A percentile compares a stretch with the other conserved stretches of the same genome.
phyloP scores from a whole-genome alignment of 2,888 invertebrate genomes.

The Lobophora halterata region DNA sequence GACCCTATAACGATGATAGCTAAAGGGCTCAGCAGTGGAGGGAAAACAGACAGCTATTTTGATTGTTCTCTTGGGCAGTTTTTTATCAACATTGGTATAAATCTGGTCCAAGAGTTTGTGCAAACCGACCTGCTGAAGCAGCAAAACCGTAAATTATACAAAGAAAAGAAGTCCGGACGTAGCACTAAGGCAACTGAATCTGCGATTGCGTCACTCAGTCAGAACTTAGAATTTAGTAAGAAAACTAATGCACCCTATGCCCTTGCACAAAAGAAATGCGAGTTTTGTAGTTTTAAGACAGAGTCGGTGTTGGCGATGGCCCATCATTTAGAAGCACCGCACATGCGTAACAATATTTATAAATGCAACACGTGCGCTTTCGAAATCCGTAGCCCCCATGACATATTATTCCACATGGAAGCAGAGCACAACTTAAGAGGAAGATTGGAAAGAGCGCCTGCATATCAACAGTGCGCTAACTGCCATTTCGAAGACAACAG shows the following conservation, averaged over 20 bases:
- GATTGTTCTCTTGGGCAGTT: slow-evolving; percentile 94
- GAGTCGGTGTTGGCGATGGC: slow-evolving; percentile 93
- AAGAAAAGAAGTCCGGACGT: slow-evolving; percentile 82
- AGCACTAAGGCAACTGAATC: slow-evolving; percentile 87
- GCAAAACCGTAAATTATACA: slow-evolving; percentile 92
- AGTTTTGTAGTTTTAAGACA: slow-evolving; percentile 95
- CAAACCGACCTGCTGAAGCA: slow-evolving; percentile 94
- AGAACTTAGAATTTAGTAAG: slow-evolving; percentile 92
- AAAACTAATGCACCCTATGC: slow-evolving; percentile 92
- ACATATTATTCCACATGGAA: slow-evolving; percentile 96
- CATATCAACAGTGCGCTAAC: slow-evolving; percentile 96
- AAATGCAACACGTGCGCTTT: slow-evolving; percentile 93
- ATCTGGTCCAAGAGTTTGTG: slow-evolving; percentile 95
- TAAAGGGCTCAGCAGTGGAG: slow-evolving; percentile 66
- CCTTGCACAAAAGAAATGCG: slow-evolving; percentile 90
- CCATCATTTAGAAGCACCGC: slow-evolving; percentile 95
- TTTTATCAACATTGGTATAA: slow-evolving; percentile 95
- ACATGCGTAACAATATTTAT: slow-evolving; percentile 93
- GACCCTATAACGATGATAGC: slow-evolving; percentile 65
- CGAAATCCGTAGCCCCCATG: slow-evolving; percentile 92
- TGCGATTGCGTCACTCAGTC: slow-evolving; percentile 91
- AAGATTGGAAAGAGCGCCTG: slow-evolving; percentile 92
- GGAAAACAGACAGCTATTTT: slow-evolving; percentile 87
- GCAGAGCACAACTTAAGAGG: slow-evolving; percentile 94
- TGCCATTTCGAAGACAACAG: slow-evolving; percentile 98